phyloP scores from a whole-genome alignment of 2,113 vertebrate species.

The Lagopus muta region DNA sequence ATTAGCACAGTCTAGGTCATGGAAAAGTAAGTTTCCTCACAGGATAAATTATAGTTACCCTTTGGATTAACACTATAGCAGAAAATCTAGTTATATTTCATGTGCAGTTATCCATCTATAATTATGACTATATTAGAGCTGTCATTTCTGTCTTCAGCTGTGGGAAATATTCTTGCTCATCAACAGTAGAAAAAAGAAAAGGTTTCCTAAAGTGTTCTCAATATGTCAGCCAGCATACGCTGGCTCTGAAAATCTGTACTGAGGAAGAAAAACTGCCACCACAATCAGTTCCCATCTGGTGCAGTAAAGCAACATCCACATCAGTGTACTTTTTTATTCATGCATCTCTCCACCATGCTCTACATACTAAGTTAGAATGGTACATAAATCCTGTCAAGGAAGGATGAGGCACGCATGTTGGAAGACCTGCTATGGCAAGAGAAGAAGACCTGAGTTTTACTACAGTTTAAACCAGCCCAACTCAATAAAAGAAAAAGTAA shows the following conservation, averaged over 20 bases:
- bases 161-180: background rate
- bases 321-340: background rate
- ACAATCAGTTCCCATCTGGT: background rate
- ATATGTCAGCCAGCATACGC: background rate
- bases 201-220: background rate
- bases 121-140: background rate
- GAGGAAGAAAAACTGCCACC: background rate
- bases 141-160: background rate
- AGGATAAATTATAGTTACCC: background rate
- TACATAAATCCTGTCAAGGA: background rate
- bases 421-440: background rate
- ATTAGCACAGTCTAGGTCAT: background rate
- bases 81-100: background rate
- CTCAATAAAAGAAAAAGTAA: background rate
- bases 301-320: background rate
- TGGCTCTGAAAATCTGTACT: background rate
- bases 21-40: background rate
- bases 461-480: background rate
- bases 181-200: background rate
- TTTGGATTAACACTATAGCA: background rate
- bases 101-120: background rate
- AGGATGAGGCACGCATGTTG: accelerated
- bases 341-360: background rate
- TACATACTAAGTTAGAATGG: background rate
- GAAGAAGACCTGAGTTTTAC: background rate